Evolutionary conservation across 2,113 vertebrate species (phyloP).

Genomic region (Ptilorrhoa leucosticta): DNA sequence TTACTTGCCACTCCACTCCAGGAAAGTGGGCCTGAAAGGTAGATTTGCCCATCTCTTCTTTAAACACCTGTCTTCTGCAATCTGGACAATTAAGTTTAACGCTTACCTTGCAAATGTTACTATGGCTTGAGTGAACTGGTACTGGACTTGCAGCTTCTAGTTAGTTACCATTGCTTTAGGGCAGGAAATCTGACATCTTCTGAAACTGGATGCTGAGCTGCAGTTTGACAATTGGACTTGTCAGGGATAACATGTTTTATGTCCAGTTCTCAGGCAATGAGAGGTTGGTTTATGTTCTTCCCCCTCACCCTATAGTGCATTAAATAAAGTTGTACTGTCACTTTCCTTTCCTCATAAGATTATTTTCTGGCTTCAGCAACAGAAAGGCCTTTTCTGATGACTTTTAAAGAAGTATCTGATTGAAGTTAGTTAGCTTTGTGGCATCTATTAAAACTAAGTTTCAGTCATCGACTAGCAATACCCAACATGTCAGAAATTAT

Average conservation of each 20-base stretch:
- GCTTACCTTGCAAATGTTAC: not conserved
- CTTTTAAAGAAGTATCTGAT: not conserved
- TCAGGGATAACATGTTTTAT: not conserved
- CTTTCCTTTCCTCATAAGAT: not conserved
- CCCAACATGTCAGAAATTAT: not conserved
- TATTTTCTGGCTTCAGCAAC: constrained; percentile 13
- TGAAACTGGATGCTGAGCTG: not conserved
- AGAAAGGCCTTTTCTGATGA: not conserved
- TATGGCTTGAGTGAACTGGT: not conserved
- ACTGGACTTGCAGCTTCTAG: not conserved
- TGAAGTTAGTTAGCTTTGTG: not conserved
- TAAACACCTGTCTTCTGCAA: not conserved
- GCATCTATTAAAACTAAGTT: constrained; percentile 4
- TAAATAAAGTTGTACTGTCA: not conserved
- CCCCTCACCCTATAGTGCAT: not conserved
- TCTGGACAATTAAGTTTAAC: not conserved
- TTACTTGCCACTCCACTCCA: not conserved
- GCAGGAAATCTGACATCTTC: not conserved
- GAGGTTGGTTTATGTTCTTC: not conserved
- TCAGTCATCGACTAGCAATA: not conserved
- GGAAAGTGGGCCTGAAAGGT: not conserved
- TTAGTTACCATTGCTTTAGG: not conserved
- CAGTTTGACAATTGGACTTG: not conserved
- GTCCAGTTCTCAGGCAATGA: not conserved
- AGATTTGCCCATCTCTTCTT: not conserved